Percentiles rank a stretch among this genome's conserved stretches.
phyloP scores from a whole-genome alignment of 2,888 invertebrate genomes.

The Pteria penguin region DNA sequence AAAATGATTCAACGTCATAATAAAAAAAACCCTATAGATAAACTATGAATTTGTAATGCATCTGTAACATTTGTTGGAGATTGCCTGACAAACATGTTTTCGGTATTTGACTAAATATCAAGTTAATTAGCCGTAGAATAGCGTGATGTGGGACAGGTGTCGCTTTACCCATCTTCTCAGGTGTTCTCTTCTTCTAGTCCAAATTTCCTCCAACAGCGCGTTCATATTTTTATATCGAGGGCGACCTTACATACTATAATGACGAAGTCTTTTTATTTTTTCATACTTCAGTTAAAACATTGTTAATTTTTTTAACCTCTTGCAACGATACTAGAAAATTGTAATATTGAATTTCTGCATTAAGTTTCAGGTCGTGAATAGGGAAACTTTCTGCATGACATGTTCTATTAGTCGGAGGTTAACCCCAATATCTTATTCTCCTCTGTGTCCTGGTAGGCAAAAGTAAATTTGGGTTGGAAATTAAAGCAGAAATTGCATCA shows the following conservation, averaged over 20 bases:
- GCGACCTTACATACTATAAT: slow-evolving; percentile 20
- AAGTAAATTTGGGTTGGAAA: not conserved
- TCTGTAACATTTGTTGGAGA: not conserved
- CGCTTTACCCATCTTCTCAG: slow-evolving; percentile 1
- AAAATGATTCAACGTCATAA: too few species aligned
- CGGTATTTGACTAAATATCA: slow-evolving; percentile 6
- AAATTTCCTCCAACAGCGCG: slow-evolving; percentile 3
- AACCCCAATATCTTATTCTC: slow-evolving; percentile 11
- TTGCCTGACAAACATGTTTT: slow-evolving; percentile 3
- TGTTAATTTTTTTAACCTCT: slow-evolving; percentile 34
- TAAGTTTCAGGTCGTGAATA: slow-evolving; percentile 36
- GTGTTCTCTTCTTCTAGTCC: slow-evolving; percentile 5
- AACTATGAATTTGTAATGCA: too few species aligned
- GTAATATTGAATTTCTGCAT: slow-evolving; percentile 41
- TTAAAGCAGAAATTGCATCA: slow-evolving; percentile 28
- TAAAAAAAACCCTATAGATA: too few species aligned
- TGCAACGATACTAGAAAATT: slow-evolving; percentile 35
- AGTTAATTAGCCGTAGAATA: slow-evolving; percentile 14
- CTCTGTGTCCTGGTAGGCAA: slow-evolving; percentile 16
- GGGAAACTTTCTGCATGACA: slow-evolving; percentile 26
- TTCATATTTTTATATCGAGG: slow-evolving; percentile 10
- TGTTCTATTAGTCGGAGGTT: slow-evolving; percentile 21
- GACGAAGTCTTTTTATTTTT: slow-evolving; percentile 28
- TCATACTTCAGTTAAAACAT: slow-evolving; percentile 36
- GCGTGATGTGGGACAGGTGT: slow-evolving; percentile 36